Base-by-base conservation (phyloP, 2,888 invertebrate genomes). In the Pycnomerus fuliginosus region DNA sequence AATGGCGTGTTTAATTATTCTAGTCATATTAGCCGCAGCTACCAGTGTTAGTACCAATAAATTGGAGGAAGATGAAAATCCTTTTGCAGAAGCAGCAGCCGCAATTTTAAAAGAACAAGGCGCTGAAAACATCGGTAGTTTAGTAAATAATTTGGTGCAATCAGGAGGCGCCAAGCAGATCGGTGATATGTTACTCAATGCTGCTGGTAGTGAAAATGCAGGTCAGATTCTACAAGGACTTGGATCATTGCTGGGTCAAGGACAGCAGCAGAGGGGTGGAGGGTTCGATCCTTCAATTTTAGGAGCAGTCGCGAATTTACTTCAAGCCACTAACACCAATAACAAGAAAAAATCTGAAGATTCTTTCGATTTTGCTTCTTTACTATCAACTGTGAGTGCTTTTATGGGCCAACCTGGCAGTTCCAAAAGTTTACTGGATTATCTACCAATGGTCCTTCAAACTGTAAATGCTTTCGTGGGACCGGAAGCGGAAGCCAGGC, bases 111-210 rank as follows among this genome's bases (percentile, higher is more conserved):
- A 83, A 59, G 65, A 69, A 10, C 65, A 66, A 31, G 64, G 70
- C 23, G 59, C 68, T 5, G 62, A 68, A 32, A 67, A 72, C 65
- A 80, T 88, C 0, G 85, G 84, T 1, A 80, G 79, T 4, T 72
- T 87, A 30, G 74, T 88, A 5, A 83, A 82, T 1, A 78, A 76
- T 16, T 75, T 89, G 31, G 79, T 88, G 77, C 84, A 86, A 55
- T 80, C 83, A 0, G 84, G 81, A 37, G 77, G 78, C 15, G 82
- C 78, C 1, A 80, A 80, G 62, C 79, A 80, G 56, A 36, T 64
- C 3, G 56, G 57, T 2, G 55, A 53, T 28, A 42, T 55, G 3
- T 28, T 64, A 13, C 37, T 51, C 5, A 53, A 60, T n/a, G 44
- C 56, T 3, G 58, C 50, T 0, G 17, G 36, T 2, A 49, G 49